Conservation (phyloP, 2,113 vertebrate species). For the Lipophrys pholis region DNA sequence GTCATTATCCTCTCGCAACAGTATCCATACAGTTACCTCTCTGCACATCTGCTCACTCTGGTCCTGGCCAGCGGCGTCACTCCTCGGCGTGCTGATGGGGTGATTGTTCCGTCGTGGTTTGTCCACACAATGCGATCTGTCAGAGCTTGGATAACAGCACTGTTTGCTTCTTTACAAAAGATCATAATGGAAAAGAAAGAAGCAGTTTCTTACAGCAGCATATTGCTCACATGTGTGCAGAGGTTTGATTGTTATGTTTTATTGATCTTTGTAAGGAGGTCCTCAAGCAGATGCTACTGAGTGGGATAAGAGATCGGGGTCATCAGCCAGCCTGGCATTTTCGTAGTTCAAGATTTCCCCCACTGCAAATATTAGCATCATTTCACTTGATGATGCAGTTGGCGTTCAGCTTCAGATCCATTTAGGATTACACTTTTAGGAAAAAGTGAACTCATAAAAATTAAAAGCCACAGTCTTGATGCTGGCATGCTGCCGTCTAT, state of each 20-base stretch:
- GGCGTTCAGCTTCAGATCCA: too few relatives aligned
- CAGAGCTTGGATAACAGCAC: constrained; percentile 2
- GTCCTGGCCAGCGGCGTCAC: constrained; percentile 37
- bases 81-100: constrained; percentile 40
- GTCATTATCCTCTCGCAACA: constrained; percentile 58
- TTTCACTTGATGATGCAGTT: too few relatives aligned
- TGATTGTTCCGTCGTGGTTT: constrained; percentile 34
- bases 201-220: not conserved
- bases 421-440: too few relatives aligned
- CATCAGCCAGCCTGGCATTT: not conserved
- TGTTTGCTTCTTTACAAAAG: not conserved
- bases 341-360: too few relatives aligned
- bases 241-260: not conserved
- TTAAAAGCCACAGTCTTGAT: too few relatives aligned
- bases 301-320: constrained; percentile 19
- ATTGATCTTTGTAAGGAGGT: constrained; percentile 26
- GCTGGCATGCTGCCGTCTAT: too few relatives aligned
- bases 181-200: too few relatives aligned
- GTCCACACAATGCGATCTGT: constrained; percentile 30
- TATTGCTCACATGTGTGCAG: not conserved
- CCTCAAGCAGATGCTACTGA: not conserved
- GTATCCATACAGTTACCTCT: constrained; percentile 66
- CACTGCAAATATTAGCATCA: too few relatives aligned
- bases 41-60: constrained; percentile 38
- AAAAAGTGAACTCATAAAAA: too few relatives aligned